Percentiles rank a stretch among this genome's conserved stretches.
phyloP scores from a whole-genome alignment of 2,113 vertebrate genomes.

The Solenodon paradoxus region DNA sequence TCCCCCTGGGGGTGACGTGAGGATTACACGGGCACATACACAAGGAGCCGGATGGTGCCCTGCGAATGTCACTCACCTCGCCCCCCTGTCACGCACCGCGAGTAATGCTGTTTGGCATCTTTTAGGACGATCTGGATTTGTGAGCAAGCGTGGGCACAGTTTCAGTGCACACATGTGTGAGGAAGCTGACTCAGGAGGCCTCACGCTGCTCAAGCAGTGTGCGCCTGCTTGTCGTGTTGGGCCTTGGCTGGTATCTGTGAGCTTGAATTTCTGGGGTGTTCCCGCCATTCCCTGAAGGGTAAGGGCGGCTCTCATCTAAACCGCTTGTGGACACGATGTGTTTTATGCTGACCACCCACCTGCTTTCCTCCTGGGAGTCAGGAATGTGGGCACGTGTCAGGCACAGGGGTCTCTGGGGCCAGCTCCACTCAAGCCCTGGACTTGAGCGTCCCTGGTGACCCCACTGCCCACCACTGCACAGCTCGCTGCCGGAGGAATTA shows the following conservation, averaged over 20 bases:
- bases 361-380: not conserved
- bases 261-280: not conserved
- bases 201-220: too few relatives aligned
- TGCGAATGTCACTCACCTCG: accelerated
- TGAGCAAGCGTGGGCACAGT: not conserved
- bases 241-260: not conserved
- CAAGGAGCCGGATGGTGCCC: not conserved
- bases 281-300: not conserved
- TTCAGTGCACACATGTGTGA: not conserved
- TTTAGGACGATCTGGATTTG: not conserved
- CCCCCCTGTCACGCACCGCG: accelerated
- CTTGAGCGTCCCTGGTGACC: too few relatives aligned
- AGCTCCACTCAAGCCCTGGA: not conserved
- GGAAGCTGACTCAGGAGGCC: not conserved
- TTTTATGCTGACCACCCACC: not conserved
- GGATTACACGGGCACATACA: not conserved
- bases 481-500: not conserved
- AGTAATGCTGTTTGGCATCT: not conserved
- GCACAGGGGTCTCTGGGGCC: not conserved
- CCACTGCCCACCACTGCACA: accelerated
- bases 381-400: not conserved
- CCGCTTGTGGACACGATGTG: not conserved
- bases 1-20: not conserved
- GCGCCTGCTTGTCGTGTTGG: not conserved
- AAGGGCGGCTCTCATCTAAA: not conserved